Percentiles rank a stretch among this genome's conserved stretches.
These are phyloP conservation scores for Oreocharis arfaki DNA, from an alignment of 2,113 vertebrate species.

Conservation along the genomic window DNA sequence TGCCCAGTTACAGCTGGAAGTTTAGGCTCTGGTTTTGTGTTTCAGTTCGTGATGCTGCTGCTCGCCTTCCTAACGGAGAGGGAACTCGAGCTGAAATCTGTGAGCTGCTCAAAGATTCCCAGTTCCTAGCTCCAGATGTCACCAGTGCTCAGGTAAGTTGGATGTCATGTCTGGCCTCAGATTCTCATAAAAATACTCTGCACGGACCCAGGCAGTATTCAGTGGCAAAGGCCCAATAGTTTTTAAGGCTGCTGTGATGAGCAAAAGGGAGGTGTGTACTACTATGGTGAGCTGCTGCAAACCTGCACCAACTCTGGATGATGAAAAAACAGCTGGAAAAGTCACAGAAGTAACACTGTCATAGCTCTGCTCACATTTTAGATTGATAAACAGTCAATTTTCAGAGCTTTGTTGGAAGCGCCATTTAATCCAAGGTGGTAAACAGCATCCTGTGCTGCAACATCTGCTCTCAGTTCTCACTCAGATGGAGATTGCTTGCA, in stretches of 20 bases:
- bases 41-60: constrained; percentile 92
- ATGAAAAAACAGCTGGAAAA: neutral
- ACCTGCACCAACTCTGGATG: neutral
- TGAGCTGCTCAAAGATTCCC: constrained; percentile 95
- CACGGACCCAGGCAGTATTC: neutral
- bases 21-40: neutral
- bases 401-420: neutral
- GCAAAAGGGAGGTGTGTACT: neutral
- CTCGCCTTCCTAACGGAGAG: constrained; percentile 94
- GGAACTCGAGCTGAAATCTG: constrained; percentile 97
- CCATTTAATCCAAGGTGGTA: neutral
- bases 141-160: constrained; percentile 89
- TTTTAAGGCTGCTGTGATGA: neutral
- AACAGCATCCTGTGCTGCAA: neutral
- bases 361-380: neutral
- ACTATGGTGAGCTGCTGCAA: neutral
- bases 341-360: neutral
- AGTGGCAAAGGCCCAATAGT: neutral
- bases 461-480: neutral
- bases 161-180: neutral
- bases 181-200: neutral
- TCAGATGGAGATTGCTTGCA: neutral
- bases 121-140: constrained; percentile 95
- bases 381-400: neutral
- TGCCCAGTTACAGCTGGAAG: neutral